Percentiles rank a stretch among this genome's conserved stretches.
Conservation (phyloP, 1,140 invertebrate species). For the Drosophila kepulauana region DNA sequence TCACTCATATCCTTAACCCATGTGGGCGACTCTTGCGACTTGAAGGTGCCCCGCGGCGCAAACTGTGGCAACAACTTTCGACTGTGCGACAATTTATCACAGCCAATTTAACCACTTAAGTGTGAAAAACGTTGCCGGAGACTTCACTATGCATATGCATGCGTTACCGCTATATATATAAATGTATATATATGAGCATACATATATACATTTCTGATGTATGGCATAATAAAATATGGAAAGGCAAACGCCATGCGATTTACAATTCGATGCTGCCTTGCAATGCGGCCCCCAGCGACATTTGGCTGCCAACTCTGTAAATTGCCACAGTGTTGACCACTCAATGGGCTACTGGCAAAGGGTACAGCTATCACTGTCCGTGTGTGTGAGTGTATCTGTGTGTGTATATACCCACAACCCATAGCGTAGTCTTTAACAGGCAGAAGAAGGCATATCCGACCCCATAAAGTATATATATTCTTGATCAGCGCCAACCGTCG, state of each 20-base stretch:
- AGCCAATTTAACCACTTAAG: conserved; percentile 83
- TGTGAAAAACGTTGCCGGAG: conserved; percentile 71
- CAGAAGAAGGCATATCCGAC: no score
- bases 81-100: conserved; percentile 80
- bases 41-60: conserved; percentile 66
- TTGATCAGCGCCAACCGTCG: no score
- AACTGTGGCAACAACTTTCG: conserved; percentile 66
- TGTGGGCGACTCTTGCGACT: conserved; percentile 17
- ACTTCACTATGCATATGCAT: conserved; percentile 36
- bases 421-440: no score
- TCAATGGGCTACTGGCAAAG: conserved; percentile 36
- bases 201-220: conserved; percentile 10
- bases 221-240: conserved; percentile 35
- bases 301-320: conserved; percentile 33
- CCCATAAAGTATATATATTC: no score
- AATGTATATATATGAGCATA: conserved; percentile 5
- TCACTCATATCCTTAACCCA: conserved; percentile 19
- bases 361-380: not conserved
- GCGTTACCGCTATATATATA: conserved; percentile 18
- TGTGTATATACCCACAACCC: no score
- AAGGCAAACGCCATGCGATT: conserved; percentile 31
- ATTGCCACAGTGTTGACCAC: conserved; percentile 57
- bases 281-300: conserved; percentile 31
- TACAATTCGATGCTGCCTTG: conserved; percentile 23
- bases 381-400: conserved; percentile 16